Conservation (phyloP, 2,797 vertebrate species). For the Anas bahamensis region DNA sequence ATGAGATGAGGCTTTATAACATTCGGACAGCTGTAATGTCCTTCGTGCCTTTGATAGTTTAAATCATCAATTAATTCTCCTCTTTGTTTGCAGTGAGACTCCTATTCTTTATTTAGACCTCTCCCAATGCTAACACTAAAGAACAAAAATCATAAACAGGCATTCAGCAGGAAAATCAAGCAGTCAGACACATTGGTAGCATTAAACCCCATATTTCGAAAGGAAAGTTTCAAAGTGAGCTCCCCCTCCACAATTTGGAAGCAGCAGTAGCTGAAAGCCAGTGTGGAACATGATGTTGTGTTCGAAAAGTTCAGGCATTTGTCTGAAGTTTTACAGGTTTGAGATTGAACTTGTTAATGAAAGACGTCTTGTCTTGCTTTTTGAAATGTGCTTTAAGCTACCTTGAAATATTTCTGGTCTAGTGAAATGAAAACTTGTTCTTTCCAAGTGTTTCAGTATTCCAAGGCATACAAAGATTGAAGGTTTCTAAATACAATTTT, state of each 20-base stretch:
- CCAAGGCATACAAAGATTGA: background rate
- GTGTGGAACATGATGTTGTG: background rate
- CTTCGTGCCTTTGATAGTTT: background rate
- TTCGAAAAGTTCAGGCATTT: background rate
- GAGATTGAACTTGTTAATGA: background rate
- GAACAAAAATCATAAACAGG: background rate
- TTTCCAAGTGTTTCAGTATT: background rate
- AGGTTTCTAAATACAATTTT: background rate
- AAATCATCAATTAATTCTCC: background rate
- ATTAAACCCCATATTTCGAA: rapidly evolving
- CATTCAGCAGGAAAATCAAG: background rate
- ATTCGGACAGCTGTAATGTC: background rate
- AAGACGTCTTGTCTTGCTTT: background rate
- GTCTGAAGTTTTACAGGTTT: background rate
- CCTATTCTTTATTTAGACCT: background rate
- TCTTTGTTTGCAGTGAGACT: background rate
- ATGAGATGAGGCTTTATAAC: background rate
- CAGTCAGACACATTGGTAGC: background rate
- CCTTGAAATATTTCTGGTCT: background rate
- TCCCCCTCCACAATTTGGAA: background rate
- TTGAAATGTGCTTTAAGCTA: background rate
- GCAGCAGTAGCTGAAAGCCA: background rate
- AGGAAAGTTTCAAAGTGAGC: background rate
- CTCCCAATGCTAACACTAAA: background rate
- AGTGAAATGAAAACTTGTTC: background rate